These are phyloP conservation scores for Diarsia mendica DNA, from an alignment of 2,888 invertebrate genomes.

Conservation along the genomic window DNA sequence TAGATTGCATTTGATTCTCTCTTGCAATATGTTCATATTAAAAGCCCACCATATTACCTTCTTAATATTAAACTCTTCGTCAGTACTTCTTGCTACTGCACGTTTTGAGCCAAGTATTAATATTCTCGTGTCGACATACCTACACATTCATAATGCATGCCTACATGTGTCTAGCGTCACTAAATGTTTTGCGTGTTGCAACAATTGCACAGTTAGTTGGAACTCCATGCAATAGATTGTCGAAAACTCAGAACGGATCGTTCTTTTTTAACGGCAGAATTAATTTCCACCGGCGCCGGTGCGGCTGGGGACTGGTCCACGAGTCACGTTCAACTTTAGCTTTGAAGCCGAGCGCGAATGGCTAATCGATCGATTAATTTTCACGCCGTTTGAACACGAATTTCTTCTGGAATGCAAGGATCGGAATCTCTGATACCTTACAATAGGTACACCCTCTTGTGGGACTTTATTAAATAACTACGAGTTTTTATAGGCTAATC, in stretches of 20 bases:
- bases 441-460: constrained; percentile 40
- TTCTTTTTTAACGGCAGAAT: constrained; percentile 80
- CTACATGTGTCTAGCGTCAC: constrained; percentile 46
- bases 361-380: constrained; percentile 89
- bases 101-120: constrained; percentile 70
- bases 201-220: constrained; percentile 72
- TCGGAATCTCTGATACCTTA: constrained; percentile 69
- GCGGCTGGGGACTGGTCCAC: constrained; percentile 80
- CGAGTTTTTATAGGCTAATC: constrained; percentile 48
- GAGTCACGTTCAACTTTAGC: constrained; percentile 86
- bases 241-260: constrained; percentile 75
- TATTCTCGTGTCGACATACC: constrained; percentile 68
- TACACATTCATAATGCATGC: constrained; percentile 3
- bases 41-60: constrained; percentile 28
- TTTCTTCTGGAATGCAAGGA: constrained; percentile 78
- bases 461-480: constrained; percentile 40
- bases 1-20: constrained; percentile 4
- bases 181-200: constrained; percentile 68
- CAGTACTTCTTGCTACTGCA: constrained; percentile 29
- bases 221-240: constrained; percentile 77
- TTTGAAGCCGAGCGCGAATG: constrained; percentile 83
- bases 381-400: constrained; percentile 85
- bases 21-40: constrained; percentile 27
- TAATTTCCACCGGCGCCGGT: constrained; percentile 80
- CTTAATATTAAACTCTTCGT: constrained; percentile 16